Evolutionary conservation across 2,888 invertebrate genomes (phyloP), one percentile per base, ranked within the genome.

Genomic region (Brassicogethes aeneus): DNA sequence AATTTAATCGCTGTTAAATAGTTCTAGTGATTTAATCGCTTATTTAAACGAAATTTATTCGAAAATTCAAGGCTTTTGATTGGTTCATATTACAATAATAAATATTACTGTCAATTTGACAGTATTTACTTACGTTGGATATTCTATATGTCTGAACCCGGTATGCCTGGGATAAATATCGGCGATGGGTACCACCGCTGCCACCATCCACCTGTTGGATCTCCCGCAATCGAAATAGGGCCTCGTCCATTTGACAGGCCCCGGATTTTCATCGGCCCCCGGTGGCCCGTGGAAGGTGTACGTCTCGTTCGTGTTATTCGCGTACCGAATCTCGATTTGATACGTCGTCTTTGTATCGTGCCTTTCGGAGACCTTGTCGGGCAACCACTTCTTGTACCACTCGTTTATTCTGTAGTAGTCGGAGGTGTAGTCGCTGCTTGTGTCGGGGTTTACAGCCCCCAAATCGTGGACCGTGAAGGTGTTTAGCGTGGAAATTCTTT

Each of bases 141-240:
- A 92, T 72, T 94, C 93, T 59, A 94, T 80, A 63, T 94, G 93
- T 60, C 93, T 77, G 65, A 88, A 94, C 52, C 87, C 84, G 2
- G 93, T 94, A 62, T 94, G 93, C 10, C 93, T 73, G 0, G 95
- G 95, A 69, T 87, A 94, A 52, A 94, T 91, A 62, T 97, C 97
- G 2, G 92, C 92, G 30, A 97, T 86, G 0, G 96, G 96, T 15
- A 91, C 87, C 1, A 93, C 88, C 1, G 94, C 95, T 15, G 85
- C 88, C 5, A 96, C 85, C 23, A 96, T 72, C 97, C 97, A 97
- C 62, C 93, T 87, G 68, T 96, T 94, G 0, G 94, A 85, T 47
- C 94, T 74, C 3, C 89, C 91, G 64, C 96, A 97, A 71, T 97
- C 96, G 65, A 91, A 97, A 65, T 96, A 97, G 0, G 96, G 96